Conservation (phyloP, 2,888 invertebrate genomes). For the Patella pellucida region DNA sequence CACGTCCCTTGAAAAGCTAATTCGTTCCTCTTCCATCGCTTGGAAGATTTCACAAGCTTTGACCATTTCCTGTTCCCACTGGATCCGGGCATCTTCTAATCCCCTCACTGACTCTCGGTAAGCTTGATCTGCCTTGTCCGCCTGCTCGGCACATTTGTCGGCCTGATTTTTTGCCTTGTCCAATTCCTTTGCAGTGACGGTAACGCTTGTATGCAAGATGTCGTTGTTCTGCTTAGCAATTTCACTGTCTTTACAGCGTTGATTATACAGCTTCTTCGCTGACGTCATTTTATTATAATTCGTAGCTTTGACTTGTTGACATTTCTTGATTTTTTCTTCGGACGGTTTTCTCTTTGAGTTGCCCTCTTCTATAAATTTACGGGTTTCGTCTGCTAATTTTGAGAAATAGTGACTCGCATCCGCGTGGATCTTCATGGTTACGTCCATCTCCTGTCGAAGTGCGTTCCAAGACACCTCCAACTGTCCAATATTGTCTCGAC, state of each 20-base stretch:
- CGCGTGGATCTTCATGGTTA: background rate
- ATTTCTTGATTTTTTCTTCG: background rate
- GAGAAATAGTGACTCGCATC: background rate
- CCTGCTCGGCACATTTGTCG: slow-evolving; percentile 15
- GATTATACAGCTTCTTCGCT: slow-evolving; percentile 14
- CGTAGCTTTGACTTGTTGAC: background rate
- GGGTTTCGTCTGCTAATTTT: background rate
- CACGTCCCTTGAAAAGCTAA: background rate
- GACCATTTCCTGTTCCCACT: slow-evolving; percentile 38
- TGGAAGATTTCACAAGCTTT: slow-evolving; percentile 23
- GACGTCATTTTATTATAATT: background rate
- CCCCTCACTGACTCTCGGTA: slow-evolving; percentile 28
- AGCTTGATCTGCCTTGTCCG: slow-evolving; percentile 16
- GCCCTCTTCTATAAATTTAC: background rate
- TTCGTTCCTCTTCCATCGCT: slow-evolving; percentile 2
- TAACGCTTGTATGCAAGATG: slow-evolving; percentile 14
- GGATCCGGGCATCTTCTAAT: slow-evolving; percentile 25
- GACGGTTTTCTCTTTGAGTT: background rate
- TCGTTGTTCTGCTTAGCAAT: background rate
- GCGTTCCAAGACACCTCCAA: background rate
- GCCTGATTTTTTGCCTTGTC: slow-evolving; percentile 18
- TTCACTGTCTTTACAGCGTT: slow-evolving; percentile 23
- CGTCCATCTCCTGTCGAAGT: background rate
- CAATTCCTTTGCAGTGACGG: slow-evolving; percentile 14
- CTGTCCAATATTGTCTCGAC: background rate